Percentiles rank a stretch among this genome's conserved stretches.
phyloP scores from a whole-genome alignment of 30 jellyfish, hydroid and myxozoan genomes.

The Sanderia malayensis region DNA sequence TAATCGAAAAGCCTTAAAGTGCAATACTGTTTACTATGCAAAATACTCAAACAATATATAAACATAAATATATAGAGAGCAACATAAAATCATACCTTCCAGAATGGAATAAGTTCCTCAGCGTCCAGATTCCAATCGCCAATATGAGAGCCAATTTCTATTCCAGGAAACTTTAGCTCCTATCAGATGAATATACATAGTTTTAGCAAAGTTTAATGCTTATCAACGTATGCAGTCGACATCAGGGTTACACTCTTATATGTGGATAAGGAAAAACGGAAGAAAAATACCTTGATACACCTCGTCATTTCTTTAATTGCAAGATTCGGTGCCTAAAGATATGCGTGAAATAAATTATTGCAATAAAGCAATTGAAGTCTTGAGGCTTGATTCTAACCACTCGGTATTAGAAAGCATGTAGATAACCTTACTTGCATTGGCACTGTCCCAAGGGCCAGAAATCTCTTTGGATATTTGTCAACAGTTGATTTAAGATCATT shows the following conservation, averaged over 20 bases:
- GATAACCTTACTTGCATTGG: slow-evolving; percentile 82
- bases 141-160: slow-evolving; percentile 89
- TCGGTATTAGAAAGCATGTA: no score
- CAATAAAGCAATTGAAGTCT: no score
- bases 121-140: slow-evolving; percentile 95
- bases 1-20: no score
- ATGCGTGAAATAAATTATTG: not conserved
- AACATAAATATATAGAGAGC: not conserved
- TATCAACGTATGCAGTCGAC: no score
- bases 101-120: slow-evolving; percentile 79
- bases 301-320: slow-evolving; percentile 82
- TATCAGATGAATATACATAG: slow-evolving; percentile 4
- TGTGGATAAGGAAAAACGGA: no score
- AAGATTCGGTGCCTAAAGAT: slow-evolving; percentile 77
- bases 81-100: slow-evolving; percentile 61
- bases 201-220: no score
- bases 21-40: no score
- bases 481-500: slow-evolving; percentile 67
- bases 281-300: slow-evolving; percentile 74
- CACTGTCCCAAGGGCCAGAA: slow-evolving; percentile 78
- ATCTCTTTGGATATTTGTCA: slow-evolving; percentile 73
- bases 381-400: no score
- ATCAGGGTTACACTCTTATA: no score
- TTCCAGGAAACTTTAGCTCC: slow-evolving; percentile 87
- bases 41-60: not conserved